Percentiles rank a stretch among this genome's conserved stretches.
Conservation (phyloP, 2,888 invertebrate species). For the Plutella xylostella region DNA sequence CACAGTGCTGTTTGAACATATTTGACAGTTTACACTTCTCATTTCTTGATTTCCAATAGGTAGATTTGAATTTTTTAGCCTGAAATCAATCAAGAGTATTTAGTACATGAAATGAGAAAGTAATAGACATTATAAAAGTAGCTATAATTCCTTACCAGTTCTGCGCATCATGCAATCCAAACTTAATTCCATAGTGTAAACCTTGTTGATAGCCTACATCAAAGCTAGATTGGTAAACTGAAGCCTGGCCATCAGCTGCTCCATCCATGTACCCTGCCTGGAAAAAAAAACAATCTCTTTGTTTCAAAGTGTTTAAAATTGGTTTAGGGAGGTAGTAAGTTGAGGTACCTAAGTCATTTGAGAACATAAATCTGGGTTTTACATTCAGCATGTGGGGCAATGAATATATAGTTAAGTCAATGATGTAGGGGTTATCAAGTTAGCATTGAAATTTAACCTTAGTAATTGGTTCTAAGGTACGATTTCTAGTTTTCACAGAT, state of each 20-base stretch:
- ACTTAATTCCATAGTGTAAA: slow-evolving; percentile 67
- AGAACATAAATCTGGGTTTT: background rate
- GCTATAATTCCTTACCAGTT: background rate
- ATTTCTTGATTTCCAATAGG: slow-evolving; percentile 24
- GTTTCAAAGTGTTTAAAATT: background rate
- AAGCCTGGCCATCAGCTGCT: slow-evolving; percentile 71
- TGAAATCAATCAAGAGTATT: slow-evolving; percentile 18
- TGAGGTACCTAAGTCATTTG: background rate
- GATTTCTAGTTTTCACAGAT: background rate
- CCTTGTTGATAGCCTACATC: slow-evolving; percentile 77
- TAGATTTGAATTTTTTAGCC: slow-evolving; percentile 17
- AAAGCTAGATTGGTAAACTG: slow-evolving; percentile 76
- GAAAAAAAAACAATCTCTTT: background rate
- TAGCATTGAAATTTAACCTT: too few species aligned
- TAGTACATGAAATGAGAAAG: background rate
- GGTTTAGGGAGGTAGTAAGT: background rate
- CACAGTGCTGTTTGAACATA: slow-evolving; percentile 32
- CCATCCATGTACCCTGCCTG: slow-evolving; percentile 79
- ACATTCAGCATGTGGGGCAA: background rate
- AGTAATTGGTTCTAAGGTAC: slow-evolving; percentile 1
- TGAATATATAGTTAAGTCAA: background rate
- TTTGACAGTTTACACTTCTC: slow-evolving; percentile 45
- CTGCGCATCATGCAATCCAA: slow-evolving; percentile 49
- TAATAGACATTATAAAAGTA: background rate
- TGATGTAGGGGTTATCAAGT: too few species aligned